Base-by-base conservation (phyloP, 2,888 invertebrate species). In the Drosophila siamana region DNA sequence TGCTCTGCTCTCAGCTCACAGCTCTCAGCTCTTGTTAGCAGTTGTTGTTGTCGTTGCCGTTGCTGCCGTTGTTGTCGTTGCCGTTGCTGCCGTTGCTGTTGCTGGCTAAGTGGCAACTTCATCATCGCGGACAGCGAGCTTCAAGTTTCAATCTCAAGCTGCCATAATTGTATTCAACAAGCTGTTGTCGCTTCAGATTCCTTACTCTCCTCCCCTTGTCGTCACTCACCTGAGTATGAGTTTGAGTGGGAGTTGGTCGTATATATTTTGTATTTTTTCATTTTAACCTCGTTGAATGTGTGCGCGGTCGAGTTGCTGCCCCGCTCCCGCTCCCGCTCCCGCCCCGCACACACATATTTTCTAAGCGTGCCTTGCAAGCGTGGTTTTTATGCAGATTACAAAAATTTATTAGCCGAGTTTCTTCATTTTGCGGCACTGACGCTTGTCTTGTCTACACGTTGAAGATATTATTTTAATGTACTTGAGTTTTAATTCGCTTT, bases 111-210 rank as follows among this genome's bases (percentile, higher is more conserved):
- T 85, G 81, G 84, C 81, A 83, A 78, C 81, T 78, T 83, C 83
- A 83, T 84, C 83, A 84, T 84, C 83, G 69, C 75, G 65, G 70
- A 65, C 74, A 74, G 61, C 55, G 69, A 63, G 74, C 68, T 67
- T 74, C 68, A 78, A 78, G 77, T 78, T 80, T 80, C 83, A 84
- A 83, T 81, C 83, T 84, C 70, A 73, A 73, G 69, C 75, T 68
- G 71, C 69, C 81, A 86, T 85, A 85, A 85, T 85, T 85, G 78
- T 83, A 84, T 84, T 86, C 86, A 85, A 85, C 84, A 85, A 85
- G 86, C 84, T 85, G 84, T 81, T 81, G 84, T 86, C 80, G 86
- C 83, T 72, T 67, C 77, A 79, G 70, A 73, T 74, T 70, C 64
- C 48, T 55, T 38, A 16, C 30, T 19, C 30, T 19, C 33, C 16